These are phyloP conservation scores for Hemicrepidius hirtus DNA, from an alignment of 2,888 invertebrate species.

Conservation along the genomic window DNA sequence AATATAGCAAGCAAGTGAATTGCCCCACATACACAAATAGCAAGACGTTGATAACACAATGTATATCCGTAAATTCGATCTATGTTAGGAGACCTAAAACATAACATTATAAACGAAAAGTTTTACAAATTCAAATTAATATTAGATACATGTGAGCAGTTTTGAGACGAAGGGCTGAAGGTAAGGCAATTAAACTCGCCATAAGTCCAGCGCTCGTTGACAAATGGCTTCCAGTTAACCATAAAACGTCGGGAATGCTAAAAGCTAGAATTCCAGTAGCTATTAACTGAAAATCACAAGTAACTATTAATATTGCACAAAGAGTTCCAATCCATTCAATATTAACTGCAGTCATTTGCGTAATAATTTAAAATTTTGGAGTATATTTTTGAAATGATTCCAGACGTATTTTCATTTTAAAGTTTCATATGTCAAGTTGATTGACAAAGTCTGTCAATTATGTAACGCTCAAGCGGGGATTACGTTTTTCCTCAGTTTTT, in stretches of 20 bases:
- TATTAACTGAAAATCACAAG: slow-evolving; percentile 71
- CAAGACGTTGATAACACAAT: slow-evolving; percentile 60
- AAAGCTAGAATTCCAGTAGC: slow-evolving; percentile 70
- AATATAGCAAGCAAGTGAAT: slow-evolving; percentile 53
- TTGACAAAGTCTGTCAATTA: neutral
- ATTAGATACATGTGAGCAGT: slow-evolving; percentile 56
- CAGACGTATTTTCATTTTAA: slow-evolving; percentile 5
- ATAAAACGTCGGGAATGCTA: slow-evolving; percentile 57
- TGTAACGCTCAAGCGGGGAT: too few species aligned
- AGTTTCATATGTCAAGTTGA: neutral
- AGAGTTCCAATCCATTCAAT: slow-evolving; percentile 58
- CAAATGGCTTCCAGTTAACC: slow-evolving; percentile 56
- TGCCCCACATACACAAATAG: slow-evolving; percentile 55
- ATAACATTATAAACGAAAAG: neutral
- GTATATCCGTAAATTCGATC: slow-evolving; percentile 59
- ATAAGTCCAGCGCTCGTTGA: slow-evolving; percentile 58
- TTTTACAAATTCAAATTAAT: neutral
- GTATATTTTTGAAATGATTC: neutral
- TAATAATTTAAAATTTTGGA: slow-evolving; percentile 6
- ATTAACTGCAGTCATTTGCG: slow-evolving; percentile 38
- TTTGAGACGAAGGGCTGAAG: slow-evolving; percentile 59
- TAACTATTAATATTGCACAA: slow-evolving; percentile 67
- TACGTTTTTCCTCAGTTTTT: too few species aligned
- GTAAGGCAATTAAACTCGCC: slow-evolving; percentile 60
- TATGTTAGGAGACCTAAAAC: slow-evolving; percentile 55